Percentiles rank a stretch among this genome's conserved stretches.
Conservation (phyloP, 2,113 vertebrate species). For the Phycodurus eques region DNA sequence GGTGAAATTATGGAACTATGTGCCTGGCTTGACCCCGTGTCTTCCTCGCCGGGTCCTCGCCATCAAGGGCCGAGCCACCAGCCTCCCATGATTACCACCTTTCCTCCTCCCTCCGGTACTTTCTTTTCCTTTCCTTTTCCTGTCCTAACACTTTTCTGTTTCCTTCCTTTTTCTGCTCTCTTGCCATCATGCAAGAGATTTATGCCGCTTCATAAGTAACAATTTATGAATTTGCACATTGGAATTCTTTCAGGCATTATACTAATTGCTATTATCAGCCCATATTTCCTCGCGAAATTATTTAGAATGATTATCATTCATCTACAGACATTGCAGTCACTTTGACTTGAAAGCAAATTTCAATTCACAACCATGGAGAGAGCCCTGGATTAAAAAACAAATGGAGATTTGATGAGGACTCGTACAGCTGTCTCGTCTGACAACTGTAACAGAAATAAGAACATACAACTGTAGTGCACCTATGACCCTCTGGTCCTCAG, state of each 20-base stretch:
- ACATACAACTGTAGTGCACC: constrained; percentile 7
- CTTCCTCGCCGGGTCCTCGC: constrained; percentile 96
- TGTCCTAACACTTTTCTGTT: not conserved
- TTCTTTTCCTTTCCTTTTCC: constrained; percentile 32
- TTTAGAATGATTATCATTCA: not conserved
- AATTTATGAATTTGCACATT: not conserved
- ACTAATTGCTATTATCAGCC: not conserved
- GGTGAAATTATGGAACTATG: constrained; percentile 98
- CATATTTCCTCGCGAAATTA: not conserved
- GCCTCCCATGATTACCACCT: constrained; percentile 85
- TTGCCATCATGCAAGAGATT: not conserved
- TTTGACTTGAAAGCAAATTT: not conserved
- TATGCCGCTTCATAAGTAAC: not conserved
- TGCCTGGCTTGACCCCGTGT: constrained; percentile 96
- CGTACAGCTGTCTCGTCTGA: not conserved
- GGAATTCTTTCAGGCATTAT: not conserved
- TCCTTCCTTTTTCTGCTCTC: not conserved
- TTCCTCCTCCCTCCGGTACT: constrained; percentile 59
- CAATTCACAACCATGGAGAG: not conserved
- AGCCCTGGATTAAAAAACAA: not conserved
- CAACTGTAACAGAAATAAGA: not conserved
- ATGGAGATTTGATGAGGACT: not conserved
- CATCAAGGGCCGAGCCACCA: constrained; percentile 98
- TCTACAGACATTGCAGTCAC: not conserved
- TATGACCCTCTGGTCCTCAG: constrained; percentile 23